Percentiles rank a stretch among this genome's conserved stretches.
Conservation (phyloP, 2,888 invertebrate genomes). For the Eupithecia dodoneata region DNA sequence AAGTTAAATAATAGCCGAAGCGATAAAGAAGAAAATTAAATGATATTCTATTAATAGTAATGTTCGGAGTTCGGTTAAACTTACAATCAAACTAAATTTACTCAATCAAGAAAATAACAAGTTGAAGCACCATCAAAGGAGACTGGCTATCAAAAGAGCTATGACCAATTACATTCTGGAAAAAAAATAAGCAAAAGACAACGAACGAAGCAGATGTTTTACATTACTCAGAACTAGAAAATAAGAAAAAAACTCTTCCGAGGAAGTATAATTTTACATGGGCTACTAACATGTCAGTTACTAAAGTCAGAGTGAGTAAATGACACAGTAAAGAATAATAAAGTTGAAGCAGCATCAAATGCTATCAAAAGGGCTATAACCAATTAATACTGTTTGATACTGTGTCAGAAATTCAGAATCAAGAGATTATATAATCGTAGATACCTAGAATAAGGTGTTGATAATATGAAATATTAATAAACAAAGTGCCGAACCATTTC, state of each 20-base stretch:
- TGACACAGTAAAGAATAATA: too few relatives aligned
- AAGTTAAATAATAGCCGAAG: background rate
- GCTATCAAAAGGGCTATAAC: too few relatives aligned
- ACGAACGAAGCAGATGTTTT: slow-evolving; percentile 3
- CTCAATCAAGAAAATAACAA: background rate
- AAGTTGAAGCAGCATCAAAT: too few relatives aligned
- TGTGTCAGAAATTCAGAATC: too few relatives aligned
- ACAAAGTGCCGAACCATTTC: background rate
- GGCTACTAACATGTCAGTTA: background rate
- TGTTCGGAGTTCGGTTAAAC: background rate
- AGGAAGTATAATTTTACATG: background rate
- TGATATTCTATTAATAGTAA: background rate
- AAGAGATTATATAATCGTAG: slow-evolving; percentile 1
- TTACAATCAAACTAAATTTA: background rate
- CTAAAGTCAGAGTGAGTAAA: too few relatives aligned
- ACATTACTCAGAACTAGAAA: background rate
- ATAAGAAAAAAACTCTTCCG: background rate
- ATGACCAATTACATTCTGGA: background rate
- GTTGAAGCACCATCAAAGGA: slow-evolving; percentile 1
- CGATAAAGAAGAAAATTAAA: background rate
- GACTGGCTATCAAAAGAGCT: background rate
- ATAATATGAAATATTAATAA: background rate
- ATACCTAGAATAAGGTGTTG: background rate
- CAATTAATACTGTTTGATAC: too few relatives aligned
- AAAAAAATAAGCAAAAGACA: background rate